phyloP scores from a whole-genome alignment of 2,113 vertebrate genomes.

The Vombatus ursinus region DNA sequence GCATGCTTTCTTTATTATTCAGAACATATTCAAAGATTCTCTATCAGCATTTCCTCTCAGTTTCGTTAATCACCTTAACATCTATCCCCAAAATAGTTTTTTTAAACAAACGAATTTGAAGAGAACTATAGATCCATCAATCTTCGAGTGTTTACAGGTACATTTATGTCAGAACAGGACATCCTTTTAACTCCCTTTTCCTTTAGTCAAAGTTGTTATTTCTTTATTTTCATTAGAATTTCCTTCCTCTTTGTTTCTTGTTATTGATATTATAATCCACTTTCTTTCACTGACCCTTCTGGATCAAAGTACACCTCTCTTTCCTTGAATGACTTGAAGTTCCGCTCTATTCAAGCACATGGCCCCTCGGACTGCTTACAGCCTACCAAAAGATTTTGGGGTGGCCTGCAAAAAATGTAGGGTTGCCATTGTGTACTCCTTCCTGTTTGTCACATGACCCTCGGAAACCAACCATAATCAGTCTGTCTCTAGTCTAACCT shows the following conservation, averaged over 20 bases:
- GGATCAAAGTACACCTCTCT: slow-evolving; percentile 38
- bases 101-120: background rate
- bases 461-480: too few species aligned
- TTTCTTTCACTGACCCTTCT: slow-evolving; percentile 33
- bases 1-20: background rate
- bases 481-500: too few species aligned
- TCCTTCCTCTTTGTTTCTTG: slow-evolving; percentile 57
- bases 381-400: too few species aligned
- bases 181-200: slow-evolving; percentile 43
- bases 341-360: slow-evolving; percentile 23
- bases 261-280: slow-evolving; percentile 35
- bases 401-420: too few species aligned
- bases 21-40: background rate
- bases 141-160: background rate
- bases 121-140: background rate
- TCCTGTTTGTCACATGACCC: too few species aligned
- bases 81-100: background rate
- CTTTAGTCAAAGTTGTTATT: slow-evolving; percentile 1
- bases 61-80: background rate
- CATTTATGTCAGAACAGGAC: background rate
- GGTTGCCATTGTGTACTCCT: too few species aligned
- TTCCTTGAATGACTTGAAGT: background rate
- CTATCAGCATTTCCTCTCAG: background rate
- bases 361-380: too few species aligned
- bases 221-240: slow-evolving; percentile 55